A percentile compares a stretch with the other conserved stretches of the same genome.
Conservation (phyloP, 2,888 invertebrate species). For the Synanthedon tipuliformis region DNA sequence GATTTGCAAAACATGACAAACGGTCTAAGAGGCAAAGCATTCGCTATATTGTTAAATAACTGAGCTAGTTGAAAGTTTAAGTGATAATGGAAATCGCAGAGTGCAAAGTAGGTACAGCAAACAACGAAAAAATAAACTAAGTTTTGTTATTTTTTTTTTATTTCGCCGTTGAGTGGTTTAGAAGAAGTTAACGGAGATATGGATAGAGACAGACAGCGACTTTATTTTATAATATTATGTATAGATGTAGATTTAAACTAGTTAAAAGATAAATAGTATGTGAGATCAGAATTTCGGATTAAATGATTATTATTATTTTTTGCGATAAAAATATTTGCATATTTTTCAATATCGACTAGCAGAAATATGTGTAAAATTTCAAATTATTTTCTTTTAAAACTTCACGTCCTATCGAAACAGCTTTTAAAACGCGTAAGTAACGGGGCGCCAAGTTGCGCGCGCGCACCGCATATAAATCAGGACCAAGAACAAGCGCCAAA, state of each 20-base stretch:
- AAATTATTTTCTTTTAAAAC: too few species aligned
- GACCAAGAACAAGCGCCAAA: conserved; percentile 31
- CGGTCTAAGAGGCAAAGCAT: conserved; percentile 11
- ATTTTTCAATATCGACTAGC: not conserved
- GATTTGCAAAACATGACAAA: conserved; percentile 34
- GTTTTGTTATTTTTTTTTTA: not conserved
- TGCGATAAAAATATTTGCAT: too few species aligned
- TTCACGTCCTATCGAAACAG: too few species aligned
- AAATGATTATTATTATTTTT: too few species aligned
- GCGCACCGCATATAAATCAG: conserved; percentile 31
- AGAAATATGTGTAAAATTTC: too few species aligned
- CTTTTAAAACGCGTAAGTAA: conserved; percentile 22
- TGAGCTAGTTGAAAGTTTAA: conserved; percentile 38
- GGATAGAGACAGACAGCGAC: too few species aligned
- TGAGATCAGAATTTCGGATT: too few species aligned
- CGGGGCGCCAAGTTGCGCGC: conserved; percentile 18
- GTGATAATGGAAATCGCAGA: conserved; percentile 15
- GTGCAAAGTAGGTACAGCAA: not conserved
- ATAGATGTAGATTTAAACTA: too few species aligned
- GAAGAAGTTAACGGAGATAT: too few species aligned
- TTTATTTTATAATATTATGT: too few species aligned
- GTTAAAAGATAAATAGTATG: too few species aligned
- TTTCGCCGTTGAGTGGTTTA: not conserved
- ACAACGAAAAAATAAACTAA: not conserved
- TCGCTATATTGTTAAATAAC: conserved; percentile 28